Conservation (phyloP, 2,797 vertebrate species). For the Tamandua tetradactyla region DNA sequence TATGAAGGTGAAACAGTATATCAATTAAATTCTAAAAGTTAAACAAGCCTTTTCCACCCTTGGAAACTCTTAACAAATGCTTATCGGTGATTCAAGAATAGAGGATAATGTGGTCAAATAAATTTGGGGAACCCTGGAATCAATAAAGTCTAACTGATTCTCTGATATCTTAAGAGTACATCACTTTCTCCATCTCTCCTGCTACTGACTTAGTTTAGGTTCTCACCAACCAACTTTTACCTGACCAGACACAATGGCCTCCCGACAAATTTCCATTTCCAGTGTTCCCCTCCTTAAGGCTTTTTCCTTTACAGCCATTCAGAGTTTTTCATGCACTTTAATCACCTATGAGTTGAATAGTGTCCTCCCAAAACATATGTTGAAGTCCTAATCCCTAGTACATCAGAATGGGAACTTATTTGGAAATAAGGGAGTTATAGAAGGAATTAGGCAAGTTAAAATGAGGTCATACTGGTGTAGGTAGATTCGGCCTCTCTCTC, state of each 20-base stretch:
- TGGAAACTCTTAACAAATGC: background rate
- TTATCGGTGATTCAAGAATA: background rate
- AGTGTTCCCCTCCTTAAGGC: background rate
- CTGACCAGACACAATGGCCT: rapidly evolving
- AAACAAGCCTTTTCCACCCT: background rate
- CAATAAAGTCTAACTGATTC: background rate
- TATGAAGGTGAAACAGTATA: background rate
- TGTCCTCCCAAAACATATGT: no score
- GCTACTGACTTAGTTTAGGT: no score
- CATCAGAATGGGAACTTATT: no score
- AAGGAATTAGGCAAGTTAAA: no score
- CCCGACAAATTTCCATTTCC: background rate
- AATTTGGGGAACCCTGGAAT: background rate
- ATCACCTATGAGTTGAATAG: background rate
- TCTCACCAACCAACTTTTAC: background rate
- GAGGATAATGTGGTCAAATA: background rate
- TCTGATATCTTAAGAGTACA: rapidly evolving
- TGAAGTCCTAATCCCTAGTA: no score
- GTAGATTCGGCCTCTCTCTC: no score
- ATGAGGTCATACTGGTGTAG: no score
- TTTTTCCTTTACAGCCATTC: rapidly evolving
- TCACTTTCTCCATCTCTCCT: background rate
- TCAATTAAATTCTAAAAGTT: background rate
- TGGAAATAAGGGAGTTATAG: no score
- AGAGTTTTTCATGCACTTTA: background rate